phyloP scores from a whole-genome alignment of 2,797 vertebrate genomes.

The Lepilemur ruficaudatus region DNA sequence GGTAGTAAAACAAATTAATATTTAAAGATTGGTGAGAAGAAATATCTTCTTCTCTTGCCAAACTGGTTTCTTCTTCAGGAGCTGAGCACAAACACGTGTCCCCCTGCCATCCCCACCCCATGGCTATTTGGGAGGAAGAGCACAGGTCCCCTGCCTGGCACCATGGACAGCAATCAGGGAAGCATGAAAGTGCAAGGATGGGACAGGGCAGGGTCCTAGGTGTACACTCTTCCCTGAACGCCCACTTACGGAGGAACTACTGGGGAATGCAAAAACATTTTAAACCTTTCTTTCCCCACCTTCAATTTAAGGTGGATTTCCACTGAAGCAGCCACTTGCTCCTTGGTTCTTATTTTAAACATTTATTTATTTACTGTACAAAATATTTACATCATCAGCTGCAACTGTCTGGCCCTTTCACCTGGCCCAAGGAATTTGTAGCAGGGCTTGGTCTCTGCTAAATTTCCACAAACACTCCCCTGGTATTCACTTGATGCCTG shows the following conservation, averaged over 20 bases:
- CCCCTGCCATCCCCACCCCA: background rate
- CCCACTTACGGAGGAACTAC: background rate
- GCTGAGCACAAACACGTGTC: background rate
- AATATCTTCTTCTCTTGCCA: background rate
- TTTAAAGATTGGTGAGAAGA: background rate
- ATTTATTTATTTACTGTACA: constrained; percentile 88
- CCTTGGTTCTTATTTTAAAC: constrained; percentile 74
- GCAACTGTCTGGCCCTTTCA: constrained; percentile 70
- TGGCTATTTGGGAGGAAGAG: background rate
- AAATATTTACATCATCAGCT: constrained; percentile 86
- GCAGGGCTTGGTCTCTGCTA: constrained; percentile 14
- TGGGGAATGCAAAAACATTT: background rate
- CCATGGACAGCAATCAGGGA: background rate
- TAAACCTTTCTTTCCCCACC: background rate
- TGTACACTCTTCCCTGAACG: background rate
- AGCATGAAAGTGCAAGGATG: background rate
- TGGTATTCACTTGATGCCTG: background rate
- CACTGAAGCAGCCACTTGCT: constrained; percentile 27
- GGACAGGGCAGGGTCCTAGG: background rate
- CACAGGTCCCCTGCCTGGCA: background rate
- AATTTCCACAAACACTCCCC: constrained; percentile 71
- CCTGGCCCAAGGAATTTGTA: background rate
- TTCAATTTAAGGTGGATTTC: background rate
- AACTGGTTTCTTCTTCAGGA: background rate
- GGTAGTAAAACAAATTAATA: background rate